Conservation (phyloP, 1,140 invertebrate species). For the Antheraea pernyi region DNA sequence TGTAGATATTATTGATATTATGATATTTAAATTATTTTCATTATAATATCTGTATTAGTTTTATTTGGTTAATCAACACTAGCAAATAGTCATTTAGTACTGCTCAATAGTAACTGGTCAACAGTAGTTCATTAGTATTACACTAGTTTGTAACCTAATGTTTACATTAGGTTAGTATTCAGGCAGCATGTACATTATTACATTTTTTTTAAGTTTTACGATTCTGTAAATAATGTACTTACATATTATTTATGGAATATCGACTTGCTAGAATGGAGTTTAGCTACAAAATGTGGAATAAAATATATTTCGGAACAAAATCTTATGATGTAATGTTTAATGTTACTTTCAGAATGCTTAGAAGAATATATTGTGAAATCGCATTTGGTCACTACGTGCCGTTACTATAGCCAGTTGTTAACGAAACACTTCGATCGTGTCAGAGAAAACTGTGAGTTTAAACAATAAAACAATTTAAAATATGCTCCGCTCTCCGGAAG, state of each 20-base stretch:
- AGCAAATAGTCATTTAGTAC: no score
- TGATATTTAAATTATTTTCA: no score
- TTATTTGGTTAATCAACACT: no score
- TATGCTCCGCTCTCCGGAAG: not conserved
- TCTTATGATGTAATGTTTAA: not conserved
- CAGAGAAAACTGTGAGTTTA: slow-evolving; percentile 43
- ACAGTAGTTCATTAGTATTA: no score
- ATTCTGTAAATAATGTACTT: not conserved
- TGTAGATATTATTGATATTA: no score
- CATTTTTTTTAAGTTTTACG: no score
- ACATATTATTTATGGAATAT: not conserved
- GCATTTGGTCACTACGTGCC: slow-evolving; percentile 34
- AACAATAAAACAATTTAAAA: not conserved
- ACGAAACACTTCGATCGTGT: slow-evolving; percentile 38
- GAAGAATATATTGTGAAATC: slow-evolving; percentile 26
- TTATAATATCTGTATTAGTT: no score
- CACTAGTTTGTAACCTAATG: no score
- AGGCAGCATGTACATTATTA: no score
- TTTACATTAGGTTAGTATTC: no score
- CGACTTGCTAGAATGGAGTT: not conserved
- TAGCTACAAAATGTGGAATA: not conserved
- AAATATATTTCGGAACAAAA: not conserved
- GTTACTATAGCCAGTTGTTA: slow-evolving; percentile 44
- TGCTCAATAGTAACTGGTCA: no score
- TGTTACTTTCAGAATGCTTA: not conserved